Base-by-base conservation (phyloP, 2,888 invertebrate genomes). In the Drosophila acutilabella region DNA sequence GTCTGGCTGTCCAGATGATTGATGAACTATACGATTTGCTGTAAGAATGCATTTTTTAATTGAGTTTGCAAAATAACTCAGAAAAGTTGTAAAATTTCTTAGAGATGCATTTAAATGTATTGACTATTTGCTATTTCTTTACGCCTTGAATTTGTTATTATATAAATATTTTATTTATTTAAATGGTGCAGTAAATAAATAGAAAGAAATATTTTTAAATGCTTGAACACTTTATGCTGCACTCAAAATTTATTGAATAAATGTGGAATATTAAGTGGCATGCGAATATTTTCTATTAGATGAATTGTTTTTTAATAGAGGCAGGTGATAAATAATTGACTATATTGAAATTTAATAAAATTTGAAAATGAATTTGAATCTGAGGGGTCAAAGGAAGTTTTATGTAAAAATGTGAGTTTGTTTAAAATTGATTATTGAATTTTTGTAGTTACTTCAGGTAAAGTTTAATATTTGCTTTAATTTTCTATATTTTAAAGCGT, bases 1-100 rank as follows among this genome's bases (percentile, higher is more conserved):
- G n/a, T 11, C 8, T 36, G 14, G 0, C 23, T 45, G 51, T 14
- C 14, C 10, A 26, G 26, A 69, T 86, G 81, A 86, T 81, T 86
- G 83, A 81, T 86, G 81, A 83, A 65, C 70, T 69, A 36, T 56
- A 57, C 45, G 59, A 58, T 50, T 50, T 48, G 47, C 18, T 26
- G 13, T 48, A 30, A n/a, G 58, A 59, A 41, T 71, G 57, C 26
- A 38, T 53, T 57, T 30, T 57, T 66, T 66, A 80, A 73, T 76
- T 64, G 69, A 77, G 54, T 62, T 62, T 65, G 33, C 48, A 64
- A 61, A 74, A 78, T 58, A 51, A 8, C 26, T 61, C 11, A 18
- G 38, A 72, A 74, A 53, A 36, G 36, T 36, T 36, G 42, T 30
- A 18, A 57, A 61, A 53, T 72, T 44, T 44, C 54, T 45, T 3